Evolutionary conservation across 1,140 invertebrate genomes (phyloP), one percentile per base, ranked within the genome.

Genomic region (Zaprionus davidi): DNA sequence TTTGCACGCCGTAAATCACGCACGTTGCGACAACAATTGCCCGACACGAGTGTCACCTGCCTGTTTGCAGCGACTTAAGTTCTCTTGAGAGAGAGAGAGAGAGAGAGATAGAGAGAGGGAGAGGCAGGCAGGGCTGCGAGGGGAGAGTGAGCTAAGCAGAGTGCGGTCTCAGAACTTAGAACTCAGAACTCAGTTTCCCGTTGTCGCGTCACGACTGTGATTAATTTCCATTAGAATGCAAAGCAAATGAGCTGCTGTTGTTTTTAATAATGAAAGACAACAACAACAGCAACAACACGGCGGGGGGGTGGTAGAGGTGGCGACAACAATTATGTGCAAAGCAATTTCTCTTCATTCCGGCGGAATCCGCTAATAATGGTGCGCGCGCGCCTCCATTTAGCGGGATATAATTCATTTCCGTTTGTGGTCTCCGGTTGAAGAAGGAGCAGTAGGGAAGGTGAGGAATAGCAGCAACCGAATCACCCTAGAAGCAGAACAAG

Each of bases 381-480:
- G 62, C 17, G 31, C 17, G 76, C 74, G 64, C 66, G 82, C 71
- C 66, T 63, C 79, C 79, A 86, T 87, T 86, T 82, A 87, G 80
- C 64, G 72, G 72, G 77, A 67, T 83, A 86, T 86, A 87, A 87
- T 80, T 86, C 79, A 86, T 87, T 82, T 87, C 82, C 81, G 76
- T 20, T 68, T 66, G 67, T 53, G 69, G 76, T 65, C 36, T 57
- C 67, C 59, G 57, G 49, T 56, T 56, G 5, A 44, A 24, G 12
- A 4, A 15, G 13, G 36, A 15, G 36, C 1, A 15, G 36, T 4
- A 15, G 7, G n/a, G n/a, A 46, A 46, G 41, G 31, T 34, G 31
- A 34, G 3, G 31, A 7, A 34, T 34, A 34, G 9, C 11, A 34
- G 31, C 31, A 11, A 34, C 9, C 7, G 31, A 34, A 11, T 11